phyloP scores from a whole-genome alignment of 1,140 invertebrate species.

The Drosophila fuyamai region DNA sequence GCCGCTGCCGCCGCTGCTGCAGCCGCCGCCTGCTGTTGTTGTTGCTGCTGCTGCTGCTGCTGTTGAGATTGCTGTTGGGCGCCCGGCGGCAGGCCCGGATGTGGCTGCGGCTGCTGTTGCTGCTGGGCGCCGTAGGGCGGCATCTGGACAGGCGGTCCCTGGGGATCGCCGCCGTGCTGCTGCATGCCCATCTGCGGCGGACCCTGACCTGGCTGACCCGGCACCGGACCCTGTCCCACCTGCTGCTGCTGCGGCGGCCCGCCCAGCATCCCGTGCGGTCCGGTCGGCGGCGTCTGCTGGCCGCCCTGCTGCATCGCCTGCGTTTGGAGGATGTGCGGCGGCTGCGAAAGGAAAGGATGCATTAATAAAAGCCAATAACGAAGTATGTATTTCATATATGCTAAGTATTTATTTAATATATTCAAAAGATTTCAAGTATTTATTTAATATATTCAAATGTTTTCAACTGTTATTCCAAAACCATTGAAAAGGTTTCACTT shows the following conservation, averaged over 20 bases:
- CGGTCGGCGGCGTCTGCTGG: slow-evolving; percentile 84
- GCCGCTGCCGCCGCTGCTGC: slow-evolving; percentile 66
- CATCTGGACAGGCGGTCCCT: slow-evolving; percentile 73
- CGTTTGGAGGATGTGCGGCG: slow-evolving; percentile 85
- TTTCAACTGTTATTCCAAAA: too few relatives aligned
- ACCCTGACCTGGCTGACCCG: slow-evolving; percentile 51
- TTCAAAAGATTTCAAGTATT: too few relatives aligned
- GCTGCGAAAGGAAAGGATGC: slow-evolving; percentile 59
- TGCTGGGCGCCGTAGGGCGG: slow-evolving; percentile 71
- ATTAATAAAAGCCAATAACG: not conserved
- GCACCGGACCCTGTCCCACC: slow-evolving; percentile 49
- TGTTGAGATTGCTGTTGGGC: slow-evolving; percentile 85
- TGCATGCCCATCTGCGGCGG: slow-evolving; percentile 48
- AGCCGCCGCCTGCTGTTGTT: slow-evolving; percentile 60
- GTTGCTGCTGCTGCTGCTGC: slow-evolving; percentile 58
- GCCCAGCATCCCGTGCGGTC: slow-evolving; percentile 85
- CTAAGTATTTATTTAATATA: too few relatives aligned
- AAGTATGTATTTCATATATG: too few relatives aligned
- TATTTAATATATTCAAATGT: too few relatives aligned
- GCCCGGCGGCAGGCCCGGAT: slow-evolving; percentile 80
- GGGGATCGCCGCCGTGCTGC: slow-evolving; percentile 35
- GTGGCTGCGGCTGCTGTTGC: slow-evolving; percentile 50
- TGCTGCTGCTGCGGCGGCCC: slow-evolving; percentile 62
- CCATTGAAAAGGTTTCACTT: too few relatives aligned
- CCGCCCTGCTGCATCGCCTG: slow-evolving; percentile 78